These are phyloP conservation scores for Eudemis profundana DNA, from an alignment of 2,888 invertebrate species.

Conservation along the genomic window DNA sequence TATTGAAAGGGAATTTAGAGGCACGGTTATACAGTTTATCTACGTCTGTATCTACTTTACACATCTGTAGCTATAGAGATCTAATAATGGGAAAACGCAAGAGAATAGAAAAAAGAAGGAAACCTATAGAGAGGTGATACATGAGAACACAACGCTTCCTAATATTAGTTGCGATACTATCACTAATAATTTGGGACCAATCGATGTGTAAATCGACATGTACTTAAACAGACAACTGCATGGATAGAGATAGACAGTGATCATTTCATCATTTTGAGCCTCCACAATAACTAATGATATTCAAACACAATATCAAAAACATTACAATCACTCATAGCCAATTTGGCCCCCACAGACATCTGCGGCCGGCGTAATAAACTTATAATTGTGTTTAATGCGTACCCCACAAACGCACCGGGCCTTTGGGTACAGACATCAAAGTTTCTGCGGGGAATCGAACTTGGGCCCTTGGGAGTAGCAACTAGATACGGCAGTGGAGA, in stretches of 20 bases:
- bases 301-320: constrained; percentile 38
- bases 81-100: too few species aligned
- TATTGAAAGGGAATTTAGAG: background rate
- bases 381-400: constrained; percentile 77
- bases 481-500: constrained; percentile 39
- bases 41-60: too few species aligned
- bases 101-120: too few species aligned
- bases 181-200: too few species aligned
- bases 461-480: constrained; percentile 30
- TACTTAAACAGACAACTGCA: too few species aligned
- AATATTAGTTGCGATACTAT: too few species aligned
- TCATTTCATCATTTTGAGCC: background rate
- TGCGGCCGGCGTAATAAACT: constrained; percentile 72
- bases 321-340: constrained; percentile 50
- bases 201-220: too few species aligned
- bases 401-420: constrained; percentile 50
- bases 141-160: too few species aligned
- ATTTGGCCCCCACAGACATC: constrained; percentile 54
- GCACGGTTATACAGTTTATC: too few species aligned
- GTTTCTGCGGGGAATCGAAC: constrained; percentile 46
- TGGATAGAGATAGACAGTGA: too few species aligned
- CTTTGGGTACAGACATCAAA: constrained; percentile 47
- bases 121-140: too few species aligned
- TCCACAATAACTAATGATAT: constrained; percentile 8
- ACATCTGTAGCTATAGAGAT: too few species aligned